Evolutionary conservation across 2,888 invertebrate genomes (phyloP), one percentile per base, ranked within the genome.

Genomic region (Drosophila phalerata): DNA sequence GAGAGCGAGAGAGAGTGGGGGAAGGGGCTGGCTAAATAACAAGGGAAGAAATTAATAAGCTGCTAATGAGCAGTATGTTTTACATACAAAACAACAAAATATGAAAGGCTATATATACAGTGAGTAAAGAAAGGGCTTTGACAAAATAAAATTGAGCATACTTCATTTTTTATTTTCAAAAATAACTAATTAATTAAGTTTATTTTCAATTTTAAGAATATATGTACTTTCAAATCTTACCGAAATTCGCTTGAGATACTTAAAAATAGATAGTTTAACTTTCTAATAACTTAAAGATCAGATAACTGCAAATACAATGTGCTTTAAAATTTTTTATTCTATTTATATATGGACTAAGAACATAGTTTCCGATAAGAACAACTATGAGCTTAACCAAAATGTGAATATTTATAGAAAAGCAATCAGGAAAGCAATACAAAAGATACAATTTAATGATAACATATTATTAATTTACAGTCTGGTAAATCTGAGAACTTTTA

Each of bases 31-130:
- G 13, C 25, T n/a, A 25, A 34, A 58, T 28, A 51, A 40, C 15
- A 51, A 42, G 19, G 22, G n/a, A 11, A n/a, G 43, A 56, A 45
- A 52, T 56, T 52, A 61, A 25, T 62, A 67, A 62, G 52, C 61
- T 57, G 52, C 64, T 76, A 76, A 79, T 76, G 70, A 76, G 70
- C 49, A 22, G 48, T 38, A 25, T 38, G 30, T 30, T 53, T 30
- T 42, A 13, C 34, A 51, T 25, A 4, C n/a, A n/a, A n/a, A 17
- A 53, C 22, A 15, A 43, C 2, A 5, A 15, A 22, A 22, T 56
- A 34, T 51, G 25, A 51, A 37, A 11, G 32, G 1, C 40, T 25
- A 25, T 25, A 6, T 19, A 25, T 6, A 6, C 25, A 25, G 25
- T 6, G 2, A 6, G 25, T 25, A 2, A 25, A 19, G 2, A 2